phyloP scores from a whole-genome alignment of 92 coral and sea anemone species.

The Epizoanthus scotinus region DNA sequence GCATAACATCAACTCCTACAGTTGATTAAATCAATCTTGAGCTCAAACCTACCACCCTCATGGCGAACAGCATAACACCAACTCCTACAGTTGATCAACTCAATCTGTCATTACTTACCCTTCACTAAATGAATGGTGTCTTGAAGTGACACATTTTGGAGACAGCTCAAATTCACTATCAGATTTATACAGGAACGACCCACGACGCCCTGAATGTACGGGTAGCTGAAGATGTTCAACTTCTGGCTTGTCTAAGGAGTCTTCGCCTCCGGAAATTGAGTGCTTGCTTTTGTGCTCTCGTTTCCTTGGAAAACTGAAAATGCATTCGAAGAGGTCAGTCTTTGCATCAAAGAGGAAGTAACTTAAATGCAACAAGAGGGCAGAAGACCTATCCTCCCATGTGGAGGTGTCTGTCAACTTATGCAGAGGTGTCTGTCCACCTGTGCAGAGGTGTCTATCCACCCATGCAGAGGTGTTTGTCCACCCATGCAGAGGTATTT shows the following conservation, averaged over 20 bases:
- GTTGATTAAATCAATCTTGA: no score
- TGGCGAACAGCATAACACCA: no score
- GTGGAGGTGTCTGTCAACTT: no score
- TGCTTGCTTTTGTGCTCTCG: conserved; percentile 82
- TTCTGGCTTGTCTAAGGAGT: conserved; percentile 89
- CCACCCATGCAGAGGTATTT: no score
- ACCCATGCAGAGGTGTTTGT: no score
- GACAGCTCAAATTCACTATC: conserved; percentile 99
- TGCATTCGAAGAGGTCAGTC: background rate
- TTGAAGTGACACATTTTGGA: conserved; percentile 92
- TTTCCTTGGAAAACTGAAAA: conserved; percentile 84
- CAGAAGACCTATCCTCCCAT: background rate
- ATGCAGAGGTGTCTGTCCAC: no score
- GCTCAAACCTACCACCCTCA: no score
- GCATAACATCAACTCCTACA: no score
- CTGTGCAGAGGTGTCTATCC: no score
- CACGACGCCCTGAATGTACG: conserved; percentile 87
- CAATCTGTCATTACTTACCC: conserved; percentile 90
- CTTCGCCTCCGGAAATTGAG: conserved; percentile 87
- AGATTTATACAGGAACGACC: conserved; percentile 94
- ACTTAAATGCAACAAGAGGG: background rate
- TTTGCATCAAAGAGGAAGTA: background rate
- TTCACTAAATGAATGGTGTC: conserved; percentile 98
- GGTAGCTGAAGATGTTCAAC: conserved; percentile 84
- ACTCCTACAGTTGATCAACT: no score